phyloP scores from a whole-genome alignment of 2,113 vertebrate species.

The Pterocles orientalis region DNA sequence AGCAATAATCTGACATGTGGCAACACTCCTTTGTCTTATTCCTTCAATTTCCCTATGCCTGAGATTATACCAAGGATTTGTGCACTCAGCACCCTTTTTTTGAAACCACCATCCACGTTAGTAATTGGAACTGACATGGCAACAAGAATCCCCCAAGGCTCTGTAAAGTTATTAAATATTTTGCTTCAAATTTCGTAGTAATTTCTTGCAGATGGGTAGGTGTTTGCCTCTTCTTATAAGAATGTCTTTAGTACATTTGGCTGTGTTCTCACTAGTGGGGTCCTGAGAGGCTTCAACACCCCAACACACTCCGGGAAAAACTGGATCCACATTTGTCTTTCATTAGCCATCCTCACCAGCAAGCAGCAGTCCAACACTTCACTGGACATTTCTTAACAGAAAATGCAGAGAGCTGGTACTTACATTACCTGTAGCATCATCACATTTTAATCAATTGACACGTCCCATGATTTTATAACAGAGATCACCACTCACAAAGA shows the following conservation, averaged over 20 bases:
- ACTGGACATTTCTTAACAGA: background rate
- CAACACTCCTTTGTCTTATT: background rate
- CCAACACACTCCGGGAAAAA: background rate
- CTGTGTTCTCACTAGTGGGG: background rate
- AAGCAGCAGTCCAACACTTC: accelerated
- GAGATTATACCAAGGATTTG: background rate
- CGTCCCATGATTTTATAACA: accelerated
- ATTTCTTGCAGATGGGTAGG: background rate
- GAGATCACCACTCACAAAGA: background rate
- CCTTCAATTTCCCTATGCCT: background rate
- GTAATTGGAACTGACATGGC: background rate
- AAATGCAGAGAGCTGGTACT: background rate
- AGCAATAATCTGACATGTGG: background rate
- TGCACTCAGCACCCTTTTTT: background rate
- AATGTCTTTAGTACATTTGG: background rate
- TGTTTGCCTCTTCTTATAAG: background rate
- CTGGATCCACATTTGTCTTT: background rate
- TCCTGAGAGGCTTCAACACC: background rate
- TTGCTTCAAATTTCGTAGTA: background rate
- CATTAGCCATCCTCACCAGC: background rate
- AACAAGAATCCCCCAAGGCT: background rate
- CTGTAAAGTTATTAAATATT: background rate
- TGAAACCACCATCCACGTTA: background rate
- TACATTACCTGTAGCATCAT: background rate
- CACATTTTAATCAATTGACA: background rate